Evolutionary conservation across 2,888 invertebrate species (phyloP), one percentile per base, ranked within the genome.

Genomic region (Globia sparganii): DNA sequence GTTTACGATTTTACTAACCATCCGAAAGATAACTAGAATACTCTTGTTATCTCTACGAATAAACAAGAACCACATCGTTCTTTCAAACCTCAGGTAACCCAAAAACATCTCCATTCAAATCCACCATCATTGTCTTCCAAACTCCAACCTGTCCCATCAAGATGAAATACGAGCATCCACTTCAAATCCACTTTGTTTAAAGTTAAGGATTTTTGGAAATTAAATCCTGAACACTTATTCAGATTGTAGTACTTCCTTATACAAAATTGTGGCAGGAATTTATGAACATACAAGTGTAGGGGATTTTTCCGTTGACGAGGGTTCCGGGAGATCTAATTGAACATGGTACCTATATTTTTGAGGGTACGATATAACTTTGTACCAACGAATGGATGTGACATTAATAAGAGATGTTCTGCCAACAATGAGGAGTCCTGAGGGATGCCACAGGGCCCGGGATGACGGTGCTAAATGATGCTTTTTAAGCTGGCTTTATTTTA

Each of bases 281-380:
- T 94, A 92, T 93, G 91, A 93, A 91, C 91, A 91, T 90, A 86
- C 83, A 87, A 88, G 88, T 91, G 88, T 89, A 85, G 89, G 89
- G 91, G 91, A 91, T 92, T 92, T 91, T 91, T 92, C 87, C 88
- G 73, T 85, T 94, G 94, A 94, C 94, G 89, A 93, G 95, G 95
- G 95, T 94, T 80, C 84, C 46, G 68, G 28, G 87, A 77, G 79
- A 82, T 88, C 90, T 94, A 94, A 94, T 94, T 94, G 94, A 94
- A 94, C 91, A 88, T 88, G 87, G 88, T 88, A 88, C 90, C 89
- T 90, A 78, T 81, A 78, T 75, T 62, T 75, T 65, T 77, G 56
- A 70, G 25, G 72, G 56, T 87, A 59, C 64, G 75, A 67, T 73
- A 78, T 49, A 84, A 79, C 75, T 86, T 84, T 86, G 72, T 83